Conservation (phyloP, 2,113 vertebrate genomes). For the Lophochroa leadbeateri region DNA sequence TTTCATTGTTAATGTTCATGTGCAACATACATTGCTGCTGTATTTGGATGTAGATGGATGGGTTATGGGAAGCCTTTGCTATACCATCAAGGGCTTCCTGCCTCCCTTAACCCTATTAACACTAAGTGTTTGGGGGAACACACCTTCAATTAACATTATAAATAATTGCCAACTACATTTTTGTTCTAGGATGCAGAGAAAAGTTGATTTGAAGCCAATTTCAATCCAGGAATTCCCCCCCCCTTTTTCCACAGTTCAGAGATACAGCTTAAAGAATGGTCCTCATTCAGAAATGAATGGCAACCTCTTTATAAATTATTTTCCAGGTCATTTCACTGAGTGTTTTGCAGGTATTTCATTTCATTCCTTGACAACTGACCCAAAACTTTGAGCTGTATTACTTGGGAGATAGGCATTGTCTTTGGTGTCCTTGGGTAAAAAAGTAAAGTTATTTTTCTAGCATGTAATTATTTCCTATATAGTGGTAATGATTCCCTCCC, state of each 20-base stretch:
- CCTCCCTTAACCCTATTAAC: neutral
- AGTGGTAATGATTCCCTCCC: neutral
- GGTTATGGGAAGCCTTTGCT: neutral
- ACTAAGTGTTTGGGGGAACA: neutral
- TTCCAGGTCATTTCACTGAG: slow-evolving; percentile 36
- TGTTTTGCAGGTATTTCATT: slow-evolving; percentile 35
- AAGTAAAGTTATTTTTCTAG: neutral
- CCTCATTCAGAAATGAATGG: neutral
- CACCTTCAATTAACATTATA: neutral
- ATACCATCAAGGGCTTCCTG: neutral
- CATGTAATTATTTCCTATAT: neutral
- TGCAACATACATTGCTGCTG: neutral
- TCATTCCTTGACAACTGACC: slow-evolving; percentile 40
- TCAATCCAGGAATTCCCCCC: neutral
- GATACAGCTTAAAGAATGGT: neutral
- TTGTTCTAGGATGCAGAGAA: neutral
- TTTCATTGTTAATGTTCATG: neutral
- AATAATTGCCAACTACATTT: neutral
- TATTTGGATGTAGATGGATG: neutral
- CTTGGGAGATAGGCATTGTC: neutral
- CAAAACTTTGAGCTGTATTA: slow-evolving; percentile 27
- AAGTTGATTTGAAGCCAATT: neutral
- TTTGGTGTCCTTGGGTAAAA: neutral
- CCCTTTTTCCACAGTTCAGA: neutral
- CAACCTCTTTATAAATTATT: slow-evolving; percentile 20